Base-by-base conservation (phyloP, 2,113 vertebrate genomes). In the Phyllostomus hastatus region DNA sequence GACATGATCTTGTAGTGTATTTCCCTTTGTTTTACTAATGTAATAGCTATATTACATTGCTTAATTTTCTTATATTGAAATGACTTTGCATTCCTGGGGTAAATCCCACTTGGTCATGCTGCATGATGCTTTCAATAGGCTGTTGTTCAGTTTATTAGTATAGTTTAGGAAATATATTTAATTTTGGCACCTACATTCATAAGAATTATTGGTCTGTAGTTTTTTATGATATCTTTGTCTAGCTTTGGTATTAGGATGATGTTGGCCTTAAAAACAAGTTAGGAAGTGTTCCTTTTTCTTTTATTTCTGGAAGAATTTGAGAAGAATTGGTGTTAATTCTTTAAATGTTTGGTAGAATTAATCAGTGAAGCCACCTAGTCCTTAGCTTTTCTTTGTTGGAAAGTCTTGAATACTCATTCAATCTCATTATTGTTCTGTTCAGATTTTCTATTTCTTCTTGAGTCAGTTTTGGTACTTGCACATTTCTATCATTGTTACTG, bases 321-420 rank as follows among this genome's bases (percentile, higher is more conserved):
- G 59, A 61, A 61, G 59, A 10, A 28, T 31, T 61, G 26, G 10
- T 61, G 59, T 61, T 61, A 61, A 14, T 93, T 93, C 67, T 83
- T 83, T 93, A 93, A 79, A 85, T 84, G 26, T 92, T 88, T 76
- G 41, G n/a, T 88, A 84, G 72, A 85, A 90, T 79, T 84, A 24
- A 78, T 61, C 59, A 61, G 26, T 28, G 24, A 61, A 61, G 11
- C 59, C 59, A 61, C 35, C 54, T 90, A 46, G 20, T 26, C 4
- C 20, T n/a, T 38, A 15, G 15, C 10, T 83, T 69, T 82, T 48
- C 38, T 92, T 88, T 59, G 26, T 69, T 92, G 20, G 38, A n/a
- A 92, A 80, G 33, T 88, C 57, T 89, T 88, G 19, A 80, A 59
- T 54, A 76, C 28, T 76, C 20, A 41, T 67, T 67, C 50, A 88